Conservation (phyloP, 64 coral and sea anemone genomes). For the Trachythela sp. region DNA sequence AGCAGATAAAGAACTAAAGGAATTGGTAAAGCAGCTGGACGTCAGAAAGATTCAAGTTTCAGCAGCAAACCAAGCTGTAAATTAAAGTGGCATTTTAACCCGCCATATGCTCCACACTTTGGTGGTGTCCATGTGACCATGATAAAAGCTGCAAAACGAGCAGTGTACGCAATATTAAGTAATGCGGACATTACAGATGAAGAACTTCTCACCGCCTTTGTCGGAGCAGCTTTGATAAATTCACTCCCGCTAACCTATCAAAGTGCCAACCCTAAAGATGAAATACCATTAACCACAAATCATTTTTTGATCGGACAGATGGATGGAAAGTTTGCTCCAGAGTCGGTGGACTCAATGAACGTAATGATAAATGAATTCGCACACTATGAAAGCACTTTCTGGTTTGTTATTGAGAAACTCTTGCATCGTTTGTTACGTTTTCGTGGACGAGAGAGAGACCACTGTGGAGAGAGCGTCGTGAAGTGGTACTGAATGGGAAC, state of each 20-base stretch:
- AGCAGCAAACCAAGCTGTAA: background rate
- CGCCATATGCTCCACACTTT: background rate
- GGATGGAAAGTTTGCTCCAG: conserved; percentile 32
- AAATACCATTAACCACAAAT: conserved; percentile 43
- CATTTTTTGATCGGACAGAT: conserved; percentile 48
- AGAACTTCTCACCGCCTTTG: background rate
- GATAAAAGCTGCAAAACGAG: background rate
- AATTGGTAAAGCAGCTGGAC: background rate
- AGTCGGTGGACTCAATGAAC: conserved; percentile 35
- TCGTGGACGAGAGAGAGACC: too few relatives aligned
- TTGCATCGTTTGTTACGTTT: too few relatives aligned
- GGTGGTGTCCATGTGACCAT: background rate
- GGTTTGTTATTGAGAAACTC: too few relatives aligned
- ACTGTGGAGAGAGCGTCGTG: too few relatives aligned
- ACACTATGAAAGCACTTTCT: too few relatives aligned
- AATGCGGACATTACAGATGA: background rate
- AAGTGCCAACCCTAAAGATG: conserved; percentile 26
- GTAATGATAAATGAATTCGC: too few relatives aligned
- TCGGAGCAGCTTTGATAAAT: conserved; percentile 1
- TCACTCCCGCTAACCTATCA: conserved; percentile 55
- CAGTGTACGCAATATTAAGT: background rate
- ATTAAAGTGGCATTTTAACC: background rate
- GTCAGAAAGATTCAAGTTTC: background rate
- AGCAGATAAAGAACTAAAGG: background rate
- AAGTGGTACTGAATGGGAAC: too few relatives aligned